These are phyloP conservation scores for Daubentonia madagascariensis DNA, from an alignment of 2,113 vertebrate species.

Conservation along the genomic window DNA sequence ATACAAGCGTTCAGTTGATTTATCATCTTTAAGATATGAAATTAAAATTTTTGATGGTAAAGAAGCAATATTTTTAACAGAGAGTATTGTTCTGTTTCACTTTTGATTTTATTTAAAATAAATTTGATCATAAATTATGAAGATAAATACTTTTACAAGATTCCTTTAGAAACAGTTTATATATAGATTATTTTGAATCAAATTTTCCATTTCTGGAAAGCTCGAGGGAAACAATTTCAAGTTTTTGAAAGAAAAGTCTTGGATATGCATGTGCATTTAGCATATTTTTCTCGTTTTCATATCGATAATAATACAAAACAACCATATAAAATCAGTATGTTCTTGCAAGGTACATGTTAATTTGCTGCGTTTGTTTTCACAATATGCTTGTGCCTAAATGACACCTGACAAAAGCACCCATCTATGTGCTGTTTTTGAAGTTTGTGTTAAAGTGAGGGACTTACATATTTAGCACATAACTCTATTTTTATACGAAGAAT, in stretches of 20 bases:
- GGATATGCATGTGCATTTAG: no score
- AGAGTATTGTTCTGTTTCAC: background rate
- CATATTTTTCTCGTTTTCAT: no score
- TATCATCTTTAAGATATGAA: no score
- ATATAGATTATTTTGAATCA: no score
- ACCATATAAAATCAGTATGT: background rate
- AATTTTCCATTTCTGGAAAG: no score
- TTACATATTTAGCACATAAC: background rate
- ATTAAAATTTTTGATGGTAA: no score
- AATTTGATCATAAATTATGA: background rate
- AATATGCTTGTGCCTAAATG: background rate
- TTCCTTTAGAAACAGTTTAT: no score
- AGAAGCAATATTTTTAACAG: no score
- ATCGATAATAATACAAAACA: no score
- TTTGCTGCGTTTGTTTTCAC: conserved; percentile 2
- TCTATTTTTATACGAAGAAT: background rate
- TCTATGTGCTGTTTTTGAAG: background rate
- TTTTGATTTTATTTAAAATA: conserved; percentile 37
- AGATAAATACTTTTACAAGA: background rate
- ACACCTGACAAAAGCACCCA: background rate
- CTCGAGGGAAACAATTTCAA: no score
- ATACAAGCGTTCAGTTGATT: no score
- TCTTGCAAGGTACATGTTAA: background rate
- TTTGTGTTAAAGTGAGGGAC: background rate
- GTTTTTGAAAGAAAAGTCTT: no score